A percentile compares a stretch with the other conserved stretches of the same genome.
phyloP scores from a whole-genome alignment of 2,888 invertebrate genomes.

The Conops quadrifasciatus region DNA sequence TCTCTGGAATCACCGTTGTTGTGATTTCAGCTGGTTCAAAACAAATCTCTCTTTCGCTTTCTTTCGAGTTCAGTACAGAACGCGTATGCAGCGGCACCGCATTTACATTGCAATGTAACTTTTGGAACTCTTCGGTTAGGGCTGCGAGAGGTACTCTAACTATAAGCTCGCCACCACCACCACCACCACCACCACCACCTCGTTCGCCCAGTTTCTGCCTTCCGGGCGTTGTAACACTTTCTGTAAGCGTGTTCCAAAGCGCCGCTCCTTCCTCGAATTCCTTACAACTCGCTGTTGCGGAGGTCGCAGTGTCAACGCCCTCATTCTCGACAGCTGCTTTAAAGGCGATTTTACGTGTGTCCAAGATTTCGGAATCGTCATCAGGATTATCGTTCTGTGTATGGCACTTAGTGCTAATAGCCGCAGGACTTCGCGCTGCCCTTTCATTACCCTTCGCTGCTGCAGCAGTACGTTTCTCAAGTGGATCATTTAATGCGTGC shows the following conservation, averaged over 20 bases:
- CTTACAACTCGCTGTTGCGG: background rate
- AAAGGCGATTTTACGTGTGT: background rate
- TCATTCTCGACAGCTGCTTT: background rate
- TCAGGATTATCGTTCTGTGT: background rate
- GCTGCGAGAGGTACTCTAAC: slow-evolving; percentile 42
- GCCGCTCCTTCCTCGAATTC: background rate
- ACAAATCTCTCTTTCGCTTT: background rate
- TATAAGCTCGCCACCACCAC: slow-evolving; percentile 33
- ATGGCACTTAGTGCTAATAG: background rate
- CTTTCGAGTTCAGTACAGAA: background rate
- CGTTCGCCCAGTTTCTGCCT: background rate
- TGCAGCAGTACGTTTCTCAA: background rate
- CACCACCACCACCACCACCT: background rate
- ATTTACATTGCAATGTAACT: slow-evolving; percentile 39
- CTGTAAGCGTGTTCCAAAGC: background rate
- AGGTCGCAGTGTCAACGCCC: background rate
- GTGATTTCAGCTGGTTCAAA: background rate
- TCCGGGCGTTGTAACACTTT: background rate
- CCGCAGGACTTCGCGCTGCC: background rate
- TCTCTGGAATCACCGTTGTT: slow-evolving; percentile 9
- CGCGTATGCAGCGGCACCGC: background rate
- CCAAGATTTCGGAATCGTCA: background rate
- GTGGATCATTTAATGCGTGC: background rate
- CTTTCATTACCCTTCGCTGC: background rate
- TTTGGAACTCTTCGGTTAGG: slow-evolving; percentile 42